A percentile compares a stretch with the other conserved stretches of the same genome.
These are phyloP conservation scores for Manis javanica DNA, from an alignment of 2,797 vertebrate species.

Conservation along the genomic window DNA sequence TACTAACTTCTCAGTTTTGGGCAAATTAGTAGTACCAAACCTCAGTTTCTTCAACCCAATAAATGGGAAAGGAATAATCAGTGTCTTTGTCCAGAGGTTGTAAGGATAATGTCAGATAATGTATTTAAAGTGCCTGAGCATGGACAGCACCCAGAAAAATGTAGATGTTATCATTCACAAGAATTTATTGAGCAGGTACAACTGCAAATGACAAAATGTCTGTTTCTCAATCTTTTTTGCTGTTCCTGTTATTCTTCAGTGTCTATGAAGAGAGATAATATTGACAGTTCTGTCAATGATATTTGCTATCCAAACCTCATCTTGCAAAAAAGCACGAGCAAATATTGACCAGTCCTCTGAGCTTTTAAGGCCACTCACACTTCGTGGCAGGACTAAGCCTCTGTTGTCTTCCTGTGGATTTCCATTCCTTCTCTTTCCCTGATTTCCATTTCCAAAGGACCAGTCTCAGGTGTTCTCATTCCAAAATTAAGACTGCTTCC, in stretches of 20 bases:
- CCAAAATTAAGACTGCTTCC: background rate
- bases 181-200: background rate
- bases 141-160: background rate
- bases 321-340: background rate
- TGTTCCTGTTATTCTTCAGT: background rate
- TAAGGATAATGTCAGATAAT: background rate
- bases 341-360: background rate
- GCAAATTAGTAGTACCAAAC: background rate
- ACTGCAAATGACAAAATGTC: background rate
- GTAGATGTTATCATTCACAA: background rate
- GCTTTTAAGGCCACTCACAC: background rate
- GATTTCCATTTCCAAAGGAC: background rate
- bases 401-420: background rate
- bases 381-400: background rate
- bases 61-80: background rate
- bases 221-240: background rate
- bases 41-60: conserved; percentile 22
- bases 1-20: background rate
- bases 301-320: background rate
- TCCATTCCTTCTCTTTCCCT: background rate
- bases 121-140: background rate
- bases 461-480: background rate
- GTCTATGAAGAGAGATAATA: background rate
- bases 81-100: background rate
- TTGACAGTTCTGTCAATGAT: background rate